These are phyloP conservation scores for Lithodes maja DNA, from an alignment of 2,888 invertebrate species.

Conservation along the genomic window DNA sequence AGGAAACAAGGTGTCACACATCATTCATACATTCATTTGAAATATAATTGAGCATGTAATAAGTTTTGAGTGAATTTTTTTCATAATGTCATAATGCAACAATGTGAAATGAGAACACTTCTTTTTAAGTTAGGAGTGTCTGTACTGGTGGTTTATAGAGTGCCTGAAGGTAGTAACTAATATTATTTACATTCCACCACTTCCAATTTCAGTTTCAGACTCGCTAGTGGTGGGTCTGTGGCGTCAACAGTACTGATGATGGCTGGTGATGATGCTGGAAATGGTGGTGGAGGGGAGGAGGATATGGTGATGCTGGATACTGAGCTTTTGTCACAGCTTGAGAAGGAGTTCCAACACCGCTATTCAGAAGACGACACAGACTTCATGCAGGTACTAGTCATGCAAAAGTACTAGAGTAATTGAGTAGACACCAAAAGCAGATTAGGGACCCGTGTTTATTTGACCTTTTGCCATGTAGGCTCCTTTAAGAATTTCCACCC, in stretches of 20 bases:
- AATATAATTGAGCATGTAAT: no score
- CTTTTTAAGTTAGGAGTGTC: no score
- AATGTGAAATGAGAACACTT: no score
- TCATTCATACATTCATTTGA: no score
- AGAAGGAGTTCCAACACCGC: conserved; percentile 36
- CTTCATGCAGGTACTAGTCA: conserved; percentile 34
- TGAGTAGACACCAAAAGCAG: no score
- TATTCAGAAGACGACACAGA: conserved; percentile 50
- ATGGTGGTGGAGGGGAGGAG: neutral
- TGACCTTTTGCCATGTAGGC: no score
- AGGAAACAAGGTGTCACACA: no score
- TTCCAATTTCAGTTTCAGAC: conserved; percentile 51
- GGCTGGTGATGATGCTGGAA: conserved; percentile 33
- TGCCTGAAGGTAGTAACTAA: neutral
- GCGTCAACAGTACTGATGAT: conserved; percentile 41
- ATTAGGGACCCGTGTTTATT: no score
- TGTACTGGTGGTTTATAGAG: neutral
- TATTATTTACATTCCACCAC: neutral
- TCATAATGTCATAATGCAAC: no score
- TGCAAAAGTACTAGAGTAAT: no score
- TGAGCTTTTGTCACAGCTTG: conserved; percentile 41
- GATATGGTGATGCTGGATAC: conserved; percentile 39
- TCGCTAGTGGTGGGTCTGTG: conserved; percentile 49
- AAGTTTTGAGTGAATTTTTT: no score
- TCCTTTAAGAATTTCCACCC: no score